A percentile compares a stretch with the other conserved stretches of the same genome.
Conservation (phyloP, 2,888 invertebrate species). For the Vesta saturnalis region DNA sequence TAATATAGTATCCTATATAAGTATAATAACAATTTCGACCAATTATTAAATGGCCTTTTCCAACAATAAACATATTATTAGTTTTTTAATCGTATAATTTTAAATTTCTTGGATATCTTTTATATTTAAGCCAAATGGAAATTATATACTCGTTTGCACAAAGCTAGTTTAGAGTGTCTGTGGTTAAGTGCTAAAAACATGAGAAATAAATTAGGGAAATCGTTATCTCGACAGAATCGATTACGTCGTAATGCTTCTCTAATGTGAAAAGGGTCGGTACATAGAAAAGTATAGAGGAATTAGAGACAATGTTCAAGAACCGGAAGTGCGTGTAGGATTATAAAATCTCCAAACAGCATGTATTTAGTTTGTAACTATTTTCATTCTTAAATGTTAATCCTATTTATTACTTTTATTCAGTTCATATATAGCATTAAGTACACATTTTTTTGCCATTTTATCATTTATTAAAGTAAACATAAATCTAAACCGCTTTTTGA, state of each 20-base stretch:
- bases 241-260: slow-evolving; percentile 18
- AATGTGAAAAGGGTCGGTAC: slow-evolving; percentile 26
- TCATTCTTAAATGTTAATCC: slow-evolving; percentile 20
- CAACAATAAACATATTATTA: too few relatives aligned
- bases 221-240: slow-evolving; percentile 26
- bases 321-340: slow-evolving; percentile 32
- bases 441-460: too few relatives aligned
- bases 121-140: background rate
- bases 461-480: too few relatives aligned
- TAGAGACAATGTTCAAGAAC: slow-evolving; percentile 30
- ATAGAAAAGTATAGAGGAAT: slow-evolving; percentile 16
- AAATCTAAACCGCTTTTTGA: too few relatives aligned
- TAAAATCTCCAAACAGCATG: slow-evolving; percentile 24
- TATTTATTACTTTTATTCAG: slow-evolving; percentile 13
- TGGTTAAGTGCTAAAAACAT: slow-evolving; percentile 18
- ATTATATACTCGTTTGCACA: slow-evolving; percentile 1
- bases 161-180: slow-evolving; percentile 7
- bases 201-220: slow-evolving; percentile 17
- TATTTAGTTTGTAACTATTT: slow-evolving; percentile 23
- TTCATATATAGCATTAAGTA: too few relatives aligned
- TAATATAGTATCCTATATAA: slow-evolving; percentile 18
- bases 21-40: slow-evolving; percentile 7
- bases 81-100: too few relatives aligned
- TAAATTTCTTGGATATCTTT: background rate
- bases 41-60: too few relatives aligned